Conservation (phyloP, 2,797 vertebrate genomes). For the Eulemur rubriventer region DNA sequence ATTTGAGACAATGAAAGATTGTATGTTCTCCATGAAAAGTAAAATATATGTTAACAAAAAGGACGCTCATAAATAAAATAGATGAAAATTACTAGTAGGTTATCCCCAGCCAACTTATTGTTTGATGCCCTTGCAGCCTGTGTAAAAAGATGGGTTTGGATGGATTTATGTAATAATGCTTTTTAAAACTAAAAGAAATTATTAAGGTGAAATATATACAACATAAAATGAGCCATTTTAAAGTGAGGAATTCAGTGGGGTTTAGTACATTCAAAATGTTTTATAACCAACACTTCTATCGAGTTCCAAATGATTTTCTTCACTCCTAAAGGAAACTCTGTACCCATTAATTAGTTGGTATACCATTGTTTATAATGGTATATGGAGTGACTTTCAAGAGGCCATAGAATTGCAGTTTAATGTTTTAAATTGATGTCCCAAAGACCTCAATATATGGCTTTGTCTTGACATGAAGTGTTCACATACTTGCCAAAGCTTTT, state of each 20-base stretch:
- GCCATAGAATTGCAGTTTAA: not conserved
- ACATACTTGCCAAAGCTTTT: not conserved
- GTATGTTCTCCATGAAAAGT: not conserved
- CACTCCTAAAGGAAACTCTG: not conserved
- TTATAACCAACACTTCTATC: not conserved
- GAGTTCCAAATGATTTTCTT: not conserved
- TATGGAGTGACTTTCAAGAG: not conserved
- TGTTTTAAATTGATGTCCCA: not conserved
- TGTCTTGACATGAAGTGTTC: not conserved
- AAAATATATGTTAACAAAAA: conserved; percentile 42
- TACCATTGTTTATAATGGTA: not conserved
- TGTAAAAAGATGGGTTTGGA: not conserved
- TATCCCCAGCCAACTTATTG: not conserved
- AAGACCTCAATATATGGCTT: not conserved
- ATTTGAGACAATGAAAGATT: not conserved
- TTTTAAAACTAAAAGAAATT: not conserved
- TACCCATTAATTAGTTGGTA: not conserved
- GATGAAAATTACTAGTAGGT: not conserved
- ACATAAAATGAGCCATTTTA: not conserved
- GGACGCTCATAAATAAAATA: conserved; percentile 60
- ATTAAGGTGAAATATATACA: not conserved
- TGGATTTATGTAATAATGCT: not conserved
- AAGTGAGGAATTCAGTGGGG: not conserved
- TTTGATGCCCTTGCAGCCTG: not conserved
- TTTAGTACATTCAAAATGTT: not conserved